These are phyloP conservation scores for Nilaparvata lugens DNA, from an alignment of 1,140 invertebrate species.

Conservation along the genomic window DNA sequence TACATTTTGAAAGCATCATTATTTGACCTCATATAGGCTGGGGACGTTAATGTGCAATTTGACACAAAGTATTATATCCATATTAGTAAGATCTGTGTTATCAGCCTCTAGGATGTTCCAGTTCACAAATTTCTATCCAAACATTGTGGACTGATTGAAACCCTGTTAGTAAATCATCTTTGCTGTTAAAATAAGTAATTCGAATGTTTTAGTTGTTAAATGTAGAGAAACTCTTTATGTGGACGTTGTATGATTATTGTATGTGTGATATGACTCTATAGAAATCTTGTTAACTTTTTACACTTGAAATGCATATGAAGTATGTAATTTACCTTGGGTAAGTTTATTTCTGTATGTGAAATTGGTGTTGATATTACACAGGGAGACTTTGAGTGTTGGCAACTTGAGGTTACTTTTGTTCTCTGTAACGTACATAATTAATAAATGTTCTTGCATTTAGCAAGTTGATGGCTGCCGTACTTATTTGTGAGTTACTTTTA, in stretches of 20 bases:
- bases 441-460: constrained; percentile 2
- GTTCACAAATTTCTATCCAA: not conserved
- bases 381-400: not conserved
- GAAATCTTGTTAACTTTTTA: not conserved
- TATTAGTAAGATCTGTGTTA: not conserved
- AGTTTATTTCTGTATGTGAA: not conserved
- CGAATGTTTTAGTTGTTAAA: not conserved
- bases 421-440: not conserved
- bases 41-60: not conserved
- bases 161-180: not conserved
- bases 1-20: not conserved
- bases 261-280: not conserved
- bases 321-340: not conserved
- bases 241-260: not conserved
- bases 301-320: not conserved
- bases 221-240: not conserved
- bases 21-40: not conserved
- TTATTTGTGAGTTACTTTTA: not conserved
- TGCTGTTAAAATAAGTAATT: not conserved
- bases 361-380: not conserved
- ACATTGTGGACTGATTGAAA: not conserved
- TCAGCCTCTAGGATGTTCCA: not conserved
- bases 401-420: not conserved
- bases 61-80: not conserved
- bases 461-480: not conserved